Evolutionary conservation across 2,797 vertebrate genomes (phyloP).

Genomic region (Pseudomugil tenellus): DNA sequence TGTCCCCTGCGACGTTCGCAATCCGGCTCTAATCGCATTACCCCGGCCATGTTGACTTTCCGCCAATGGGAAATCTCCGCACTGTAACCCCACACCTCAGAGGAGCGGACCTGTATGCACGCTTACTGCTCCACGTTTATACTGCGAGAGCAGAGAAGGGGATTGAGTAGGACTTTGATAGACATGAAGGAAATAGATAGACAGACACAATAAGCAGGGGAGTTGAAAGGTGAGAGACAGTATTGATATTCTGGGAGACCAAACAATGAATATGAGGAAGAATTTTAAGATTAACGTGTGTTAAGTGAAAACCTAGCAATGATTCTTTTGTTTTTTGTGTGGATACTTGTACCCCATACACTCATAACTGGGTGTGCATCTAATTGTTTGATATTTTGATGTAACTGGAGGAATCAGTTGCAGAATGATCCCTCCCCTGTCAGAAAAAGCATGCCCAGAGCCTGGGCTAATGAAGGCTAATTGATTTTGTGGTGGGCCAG

Average conservation of each 20-base stretch:
- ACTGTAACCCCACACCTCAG: conserved; percentile 85
- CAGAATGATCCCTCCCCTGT: conserved; percentile 70
- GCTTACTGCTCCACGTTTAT: conserved; percentile 64
- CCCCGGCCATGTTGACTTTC: conserved; percentile 84
- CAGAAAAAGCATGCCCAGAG: conserved; percentile 72
- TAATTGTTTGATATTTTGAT: conserved; percentile 58
- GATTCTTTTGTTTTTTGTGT: conserved; percentile 27
- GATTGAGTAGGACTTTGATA: conserved; percentile 70
- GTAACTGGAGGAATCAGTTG: conserved; percentile 62
- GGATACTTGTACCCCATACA: conserved; percentile 10
- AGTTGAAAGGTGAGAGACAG: conserved; percentile 62
- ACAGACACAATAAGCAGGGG: conserved; percentile 42
- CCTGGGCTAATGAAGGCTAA: conserved; percentile 93
- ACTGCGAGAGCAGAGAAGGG: conserved; percentile 48
- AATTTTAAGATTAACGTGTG: conserved; percentile 39
- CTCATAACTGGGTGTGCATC: conserved; percentile 10
- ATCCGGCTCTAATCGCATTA: conserved; percentile 86
- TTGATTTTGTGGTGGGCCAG: conserved; percentile 96
- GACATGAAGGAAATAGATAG: conserved; percentile 69
- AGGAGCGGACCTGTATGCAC: conserved; percentile 69
- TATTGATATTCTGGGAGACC: conserved; percentile 55
- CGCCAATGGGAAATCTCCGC: conserved; percentile 85
- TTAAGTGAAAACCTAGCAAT: conserved; percentile 34
- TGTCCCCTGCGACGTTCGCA: conserved; percentile 81
- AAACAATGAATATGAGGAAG: conserved; percentile 35